Base-by-base conservation (phyloP, 2,797 vertebrate genomes). In the Gymnopithys bicolor region DNA sequence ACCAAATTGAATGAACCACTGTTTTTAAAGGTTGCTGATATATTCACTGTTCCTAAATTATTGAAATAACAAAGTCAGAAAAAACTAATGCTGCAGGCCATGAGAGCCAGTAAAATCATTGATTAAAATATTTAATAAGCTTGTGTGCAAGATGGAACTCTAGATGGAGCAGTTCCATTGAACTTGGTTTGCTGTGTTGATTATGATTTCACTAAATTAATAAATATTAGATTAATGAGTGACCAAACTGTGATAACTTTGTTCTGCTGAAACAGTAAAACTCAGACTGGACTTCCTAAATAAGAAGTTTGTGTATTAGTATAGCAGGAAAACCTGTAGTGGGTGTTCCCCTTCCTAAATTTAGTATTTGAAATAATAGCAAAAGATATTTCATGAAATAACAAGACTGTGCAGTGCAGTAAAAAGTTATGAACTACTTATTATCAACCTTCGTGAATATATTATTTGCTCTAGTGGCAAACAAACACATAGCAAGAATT, bases 101-200 rank as follows among this genome's bases (percentile, higher is more conserved):
- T 66, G 43, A 70, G 18, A 93, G 19, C 2, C 30, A 55, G 19
- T n/a, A 67, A 87, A 91, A 84, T 70, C 10, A 81, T 76, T 86
- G 63, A 91, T 84, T 94, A 69, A 94, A 93, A 85, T 91, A 93
- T 62, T 89, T 95, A 94, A 89, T 93, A 93, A 66, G 53, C 35
- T 94, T 95, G 83, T 89, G 70, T 93, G 66, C 87, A 96, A 85
- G 79, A 94, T 5, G 49, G 53, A 96, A 97, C 98, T 98, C 96
- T 98, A 98, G 97, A 98, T 98, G 97, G 97, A 98, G 97, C 95
- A 98, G 87, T 98, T 97, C 87, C 77, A 94, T 83, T 97, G 94
- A 95, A 87, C 70, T 95, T 94, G 41, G 49, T 95, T 89, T 90
- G 25, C 73, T 86, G 23, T 13, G 22, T 28, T 69, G 59, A 85